Base-by-base conservation (phyloP, 2,113 vertebrate genomes). In the Campylomormyrus numenius region DNA sequence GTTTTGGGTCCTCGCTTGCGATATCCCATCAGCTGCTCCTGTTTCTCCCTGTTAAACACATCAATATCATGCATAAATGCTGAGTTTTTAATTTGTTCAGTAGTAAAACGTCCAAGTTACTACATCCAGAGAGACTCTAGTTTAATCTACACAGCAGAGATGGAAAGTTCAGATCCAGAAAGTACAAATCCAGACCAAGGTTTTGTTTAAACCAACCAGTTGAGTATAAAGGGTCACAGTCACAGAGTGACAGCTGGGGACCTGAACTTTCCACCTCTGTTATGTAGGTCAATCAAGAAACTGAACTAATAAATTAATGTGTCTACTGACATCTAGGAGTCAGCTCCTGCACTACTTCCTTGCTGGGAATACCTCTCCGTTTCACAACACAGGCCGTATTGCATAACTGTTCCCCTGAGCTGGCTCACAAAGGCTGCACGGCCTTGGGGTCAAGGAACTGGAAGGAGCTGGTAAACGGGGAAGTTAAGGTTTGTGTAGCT, bases 1-100 rank as follows among this genome's bases (percentile, higher is more conserved):
- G 98, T 97, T 94, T 99, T 99, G 0, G 98, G 98, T 3, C 98
- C 98, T 90, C 98, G 96, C 94, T 99, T 99, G 52, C 97, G 97
- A 93, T 97, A 99, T 50, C 98, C 98, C 97, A 99, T 97, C 94
- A 97, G 92, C 95, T 99, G 97, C 92, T 99, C 98, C 93, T 99
- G 98, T 92, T 97, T 96, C 92, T 99, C 98, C 95, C 98, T 99
- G 96, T 31, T 53, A 95, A 95, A 92, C 31, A 15, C 48, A 84
- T 8, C 31, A 19, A 39, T 39, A 53, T 90, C 46, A 39, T 88
- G 9, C 42, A 49, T 48, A 91, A 86, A 6, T 31, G 91, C 45
- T 91, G 87, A 48, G 24, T 21, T 80, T 80, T 74, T 49, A 21
- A 52, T 27, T 85, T 85, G 15, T 19, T 42, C 42, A 84, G 88